Conservation (phyloP, 2,888 invertebrate genomes). For the Cataglyphis cursor region DNA sequence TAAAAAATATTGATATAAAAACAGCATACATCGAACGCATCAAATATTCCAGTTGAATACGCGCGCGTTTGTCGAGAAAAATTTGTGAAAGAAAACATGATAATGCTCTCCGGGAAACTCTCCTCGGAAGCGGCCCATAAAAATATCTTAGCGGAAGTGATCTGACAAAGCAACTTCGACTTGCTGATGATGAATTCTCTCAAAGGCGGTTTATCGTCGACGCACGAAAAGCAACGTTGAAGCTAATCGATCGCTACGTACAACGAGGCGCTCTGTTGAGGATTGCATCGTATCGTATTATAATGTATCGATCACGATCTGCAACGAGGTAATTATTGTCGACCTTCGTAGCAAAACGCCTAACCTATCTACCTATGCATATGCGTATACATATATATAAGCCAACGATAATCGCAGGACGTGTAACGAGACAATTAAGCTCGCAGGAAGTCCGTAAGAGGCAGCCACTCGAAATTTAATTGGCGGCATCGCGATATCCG, state of each 20-base stretch:
- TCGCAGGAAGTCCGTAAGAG: constrained; percentile 75
- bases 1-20: constrained; percentile 12
- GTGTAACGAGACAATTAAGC: constrained; percentile 78
- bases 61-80: neutral
- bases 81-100: constrained; percentile 20
- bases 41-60: neutral
- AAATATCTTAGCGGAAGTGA: constrained; percentile 41
- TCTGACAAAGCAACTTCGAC: constrained; percentile 33
- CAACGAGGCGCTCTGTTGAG: neutral
- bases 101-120: neutral
- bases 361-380: constrained; percentile 52
- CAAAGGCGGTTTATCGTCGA: constrained; percentile 56
- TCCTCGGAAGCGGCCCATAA: neutral
- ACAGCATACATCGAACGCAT: constrained; percentile 15
- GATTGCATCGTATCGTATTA: constrained; percentile 32
- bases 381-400: constrained; percentile 43
- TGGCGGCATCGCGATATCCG: constrained; percentile 70
- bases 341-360: constrained; percentile 73
- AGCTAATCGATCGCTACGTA: constrained; percentile 33
- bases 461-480: constrained; percentile 75
- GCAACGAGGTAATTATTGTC: constrained; percentile 44
- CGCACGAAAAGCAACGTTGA: constrained; percentile 29
- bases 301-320: constrained; percentile 44
- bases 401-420: constrained; percentile 61
- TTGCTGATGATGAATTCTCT: constrained; percentile 38